Evolutionary conservation across 1,140 invertebrate species (phyloP).

Genomic region (Paramacrobiotus metropolitanus): DNA sequence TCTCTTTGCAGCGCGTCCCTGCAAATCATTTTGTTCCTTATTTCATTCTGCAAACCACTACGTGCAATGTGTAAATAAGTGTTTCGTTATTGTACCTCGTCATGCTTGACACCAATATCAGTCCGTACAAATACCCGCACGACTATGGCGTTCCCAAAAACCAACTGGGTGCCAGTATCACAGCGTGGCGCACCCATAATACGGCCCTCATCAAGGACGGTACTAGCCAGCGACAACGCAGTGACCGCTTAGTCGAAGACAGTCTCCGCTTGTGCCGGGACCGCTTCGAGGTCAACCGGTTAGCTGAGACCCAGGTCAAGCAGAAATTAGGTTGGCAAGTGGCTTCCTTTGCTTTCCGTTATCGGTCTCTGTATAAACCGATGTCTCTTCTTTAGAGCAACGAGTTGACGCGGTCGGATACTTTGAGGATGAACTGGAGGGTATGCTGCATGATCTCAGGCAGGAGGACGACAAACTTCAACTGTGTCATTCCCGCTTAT

Average conservation of each 20-base stretch:
- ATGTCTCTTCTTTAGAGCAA: neutral
- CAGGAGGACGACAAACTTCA: neutral
- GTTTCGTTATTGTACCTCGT: too few relatives aligned
- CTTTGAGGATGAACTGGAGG: neutral
- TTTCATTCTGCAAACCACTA: too few relatives aligned
- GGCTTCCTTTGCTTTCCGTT: neutral
- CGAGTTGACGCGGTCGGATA: neutral
- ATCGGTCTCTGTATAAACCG: neutral
- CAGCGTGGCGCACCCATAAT: neutral
- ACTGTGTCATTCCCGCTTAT: neutral
- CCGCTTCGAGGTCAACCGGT: neutral
- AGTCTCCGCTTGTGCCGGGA: neutral
- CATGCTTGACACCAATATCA: too few relatives aligned
- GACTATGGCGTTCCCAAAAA: too few relatives aligned
- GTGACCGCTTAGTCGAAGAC: neutral
- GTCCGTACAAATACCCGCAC: too few relatives aligned
- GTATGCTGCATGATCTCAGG: neutral
- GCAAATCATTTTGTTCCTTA: too few relatives aligned
- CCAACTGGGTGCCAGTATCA: too few relatives aligned
- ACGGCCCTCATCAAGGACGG: neutral
- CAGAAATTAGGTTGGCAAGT: neutral
- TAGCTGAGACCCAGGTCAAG: neutral
- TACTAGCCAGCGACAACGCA: neutral
- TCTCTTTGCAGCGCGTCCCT: too few relatives aligned
- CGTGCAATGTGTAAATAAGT: too few relatives aligned